A percentile compares a stretch with the other conserved stretches of the same genome.
Evolutionary conservation across 2,113 vertebrate genomes (phyloP).

Genomic region (Hippocampus zosterae): DNA sequence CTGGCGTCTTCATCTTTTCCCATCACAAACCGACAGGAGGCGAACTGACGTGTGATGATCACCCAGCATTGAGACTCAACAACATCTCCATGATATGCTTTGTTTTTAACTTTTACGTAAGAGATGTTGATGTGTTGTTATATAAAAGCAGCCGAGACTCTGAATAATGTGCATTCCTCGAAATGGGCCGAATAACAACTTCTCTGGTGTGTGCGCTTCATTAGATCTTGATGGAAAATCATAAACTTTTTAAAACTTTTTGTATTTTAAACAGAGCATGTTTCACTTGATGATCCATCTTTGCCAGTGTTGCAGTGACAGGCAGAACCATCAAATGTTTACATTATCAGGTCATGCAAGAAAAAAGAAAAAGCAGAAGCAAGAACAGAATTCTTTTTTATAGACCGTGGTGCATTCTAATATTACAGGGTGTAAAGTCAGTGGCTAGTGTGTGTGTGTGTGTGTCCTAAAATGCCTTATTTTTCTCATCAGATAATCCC

Average conservation of each 20-base stretch:
- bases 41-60: slow-evolving; percentile 13
- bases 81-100: slow-evolving; percentile 8
- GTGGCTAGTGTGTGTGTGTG: no score
- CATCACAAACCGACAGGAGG: slow-evolving; percentile 19
- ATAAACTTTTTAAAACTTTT: background rate
- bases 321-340: no score
- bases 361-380: no score
- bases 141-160: slow-evolving; percentile 31
- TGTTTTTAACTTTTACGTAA: slow-evolving; percentile 1
- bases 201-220: slow-evolving; percentile 50
- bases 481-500: no score
- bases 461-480: no score
- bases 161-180: slow-evolving; percentile 45
- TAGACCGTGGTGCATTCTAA: no score
- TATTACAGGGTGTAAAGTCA: no score
- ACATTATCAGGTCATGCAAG: no score
- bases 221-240: slow-evolving; percentile 52
- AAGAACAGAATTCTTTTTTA: no score
- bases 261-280: no score
- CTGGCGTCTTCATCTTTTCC: background rate
- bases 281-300: background rate
- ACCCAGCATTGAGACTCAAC: background rate
- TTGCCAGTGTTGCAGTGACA: no score
- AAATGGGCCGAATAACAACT: slow-evolving; percentile 50
- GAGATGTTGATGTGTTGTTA: slow-evolving; percentile 11